Base-by-base conservation (phyloP, 2,797 vertebrate genomes). In the Todus mexicanus region DNA sequence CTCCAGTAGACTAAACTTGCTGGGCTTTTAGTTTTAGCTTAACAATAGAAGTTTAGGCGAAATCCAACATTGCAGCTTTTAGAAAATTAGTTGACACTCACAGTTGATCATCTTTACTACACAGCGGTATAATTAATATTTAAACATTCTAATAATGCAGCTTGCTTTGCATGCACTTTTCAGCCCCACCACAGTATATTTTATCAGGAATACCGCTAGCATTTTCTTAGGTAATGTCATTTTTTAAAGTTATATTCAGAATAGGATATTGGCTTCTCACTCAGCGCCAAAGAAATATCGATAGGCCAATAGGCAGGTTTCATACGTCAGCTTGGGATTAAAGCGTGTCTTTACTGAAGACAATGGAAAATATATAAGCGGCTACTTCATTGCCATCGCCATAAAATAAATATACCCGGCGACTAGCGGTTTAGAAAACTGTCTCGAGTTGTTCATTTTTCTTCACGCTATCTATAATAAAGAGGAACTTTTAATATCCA, bases 101-200 rank as follows among this genome's bases (percentile, higher is more conserved):
- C 97, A 98, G 98, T 99, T 98, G 98, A 99, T 99, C 99, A 99
- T 99, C 98, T 99, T 99, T 99, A 99, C 98, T 98, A 98, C 98
- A 97, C 98, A 97, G 98, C 96, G 97, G 98, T 98, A 98, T 98
- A 99, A 99, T 99, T 99, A 99, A 99, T 99, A 99, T 99, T 99
- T 99, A 99, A 99, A 99, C 98, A 99, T 99, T 99, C 98, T 99
- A 99, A 99, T 99, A 99, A 99, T 98, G 99, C 98, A 96, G 98
- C 98, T 98, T 98, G 98, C 98, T 98, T 98, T 98, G 98, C 98
- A 98, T 98, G 98, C 98, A 98, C 98, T 99, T 99, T 99, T 98
- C 98, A 98, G 98, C 98, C 98, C 98, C 98, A 98, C 98, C 98
- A 98, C 98, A 98, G 98, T 99, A 99, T 99, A 99, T 99, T 99